Conservation (phyloP, 2,113 vertebrate species). For the Lota lota region DNA sequence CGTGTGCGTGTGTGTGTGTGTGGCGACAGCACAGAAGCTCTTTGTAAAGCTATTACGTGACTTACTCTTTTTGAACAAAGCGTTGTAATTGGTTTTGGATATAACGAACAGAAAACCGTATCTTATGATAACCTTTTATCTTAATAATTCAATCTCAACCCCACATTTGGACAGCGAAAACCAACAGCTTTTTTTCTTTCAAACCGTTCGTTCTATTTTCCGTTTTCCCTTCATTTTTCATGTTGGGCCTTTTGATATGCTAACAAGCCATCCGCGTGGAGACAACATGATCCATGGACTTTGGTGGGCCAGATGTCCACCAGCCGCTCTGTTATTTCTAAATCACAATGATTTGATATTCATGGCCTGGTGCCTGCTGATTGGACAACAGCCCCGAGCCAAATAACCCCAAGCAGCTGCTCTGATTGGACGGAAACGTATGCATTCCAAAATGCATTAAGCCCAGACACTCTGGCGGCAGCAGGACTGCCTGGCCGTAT, state of each 20-base stretch:
- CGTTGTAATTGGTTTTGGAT: too few relatives aligned
- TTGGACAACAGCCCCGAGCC: conserved; percentile 54
- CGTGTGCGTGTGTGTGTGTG: too few relatives aligned
- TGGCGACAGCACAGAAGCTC: too few relatives aligned
- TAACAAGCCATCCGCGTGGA: conserved; percentile 48
- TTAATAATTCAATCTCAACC: neutral
- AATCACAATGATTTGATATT: conserved; percentile 58
- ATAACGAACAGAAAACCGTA: too few relatives aligned
- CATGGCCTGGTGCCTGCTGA: conserved; percentile 45
- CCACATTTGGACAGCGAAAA: neutral
- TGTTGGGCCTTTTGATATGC: conserved; percentile 46
- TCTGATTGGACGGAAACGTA: conserved; percentile 34
- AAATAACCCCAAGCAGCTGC: conserved; percentile 23
- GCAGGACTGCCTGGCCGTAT: too few relatives aligned
- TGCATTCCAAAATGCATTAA: conserved; percentile 26
- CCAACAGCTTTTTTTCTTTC: neutral
- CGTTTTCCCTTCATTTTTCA: conserved; percentile 8
- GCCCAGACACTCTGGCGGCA: neutral
- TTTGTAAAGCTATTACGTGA: too few relatives aligned
- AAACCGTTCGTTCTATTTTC: conserved; percentile 8
- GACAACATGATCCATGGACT: conserved; percentile 30
- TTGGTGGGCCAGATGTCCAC: conserved; percentile 55
- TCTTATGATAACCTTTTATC: neutral
- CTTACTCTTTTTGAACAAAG: too few relatives aligned
- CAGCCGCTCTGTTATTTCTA: conserved; percentile 37